Evolutionary conservation across 2,797 vertebrate genomes (phyloP).

Genomic region (Manis javanica): DNA sequence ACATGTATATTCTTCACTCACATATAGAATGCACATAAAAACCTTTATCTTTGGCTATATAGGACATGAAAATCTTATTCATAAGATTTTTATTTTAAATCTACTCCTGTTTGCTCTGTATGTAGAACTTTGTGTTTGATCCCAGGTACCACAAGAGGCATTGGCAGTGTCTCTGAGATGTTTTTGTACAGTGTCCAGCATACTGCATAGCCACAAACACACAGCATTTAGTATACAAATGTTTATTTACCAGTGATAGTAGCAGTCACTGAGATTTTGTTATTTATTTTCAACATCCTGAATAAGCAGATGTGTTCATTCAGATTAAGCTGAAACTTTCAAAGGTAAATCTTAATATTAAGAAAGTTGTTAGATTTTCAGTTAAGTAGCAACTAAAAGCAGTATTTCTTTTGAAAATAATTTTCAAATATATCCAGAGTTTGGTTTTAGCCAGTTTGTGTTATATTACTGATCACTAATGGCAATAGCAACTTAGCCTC

Average conservation of each 20-base stretch:
- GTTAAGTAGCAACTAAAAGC: slow-evolving; percentile 14
- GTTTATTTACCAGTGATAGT: background rate
- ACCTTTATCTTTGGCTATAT: background rate
- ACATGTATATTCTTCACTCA: background rate
- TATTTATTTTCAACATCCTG: background rate
- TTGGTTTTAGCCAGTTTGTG: background rate
- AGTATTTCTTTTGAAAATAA: slow-evolving; percentile 19
- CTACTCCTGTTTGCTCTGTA: background rate
- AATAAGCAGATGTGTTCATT: background rate
- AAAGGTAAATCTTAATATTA: background rate
- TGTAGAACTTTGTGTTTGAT: background rate
- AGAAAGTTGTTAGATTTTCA: background rate
- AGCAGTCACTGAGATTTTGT: background rate
- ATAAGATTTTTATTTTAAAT: background rate
- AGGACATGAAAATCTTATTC: background rate
- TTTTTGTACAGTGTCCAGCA: background rate
- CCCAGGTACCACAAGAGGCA: background rate
- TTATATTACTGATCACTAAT: background rate
- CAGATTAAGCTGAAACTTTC: background rate
- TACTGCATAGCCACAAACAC: background rate
- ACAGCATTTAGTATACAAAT: background rate
- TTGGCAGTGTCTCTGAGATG: background rate
- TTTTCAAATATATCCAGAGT: background rate
- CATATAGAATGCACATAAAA: background rate
- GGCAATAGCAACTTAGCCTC: slow-evolving; percentile 11